Evolutionary conservation across 2,797 vertebrate species (phyloP).

Genomic region (Garrulus glandarius): DNA sequence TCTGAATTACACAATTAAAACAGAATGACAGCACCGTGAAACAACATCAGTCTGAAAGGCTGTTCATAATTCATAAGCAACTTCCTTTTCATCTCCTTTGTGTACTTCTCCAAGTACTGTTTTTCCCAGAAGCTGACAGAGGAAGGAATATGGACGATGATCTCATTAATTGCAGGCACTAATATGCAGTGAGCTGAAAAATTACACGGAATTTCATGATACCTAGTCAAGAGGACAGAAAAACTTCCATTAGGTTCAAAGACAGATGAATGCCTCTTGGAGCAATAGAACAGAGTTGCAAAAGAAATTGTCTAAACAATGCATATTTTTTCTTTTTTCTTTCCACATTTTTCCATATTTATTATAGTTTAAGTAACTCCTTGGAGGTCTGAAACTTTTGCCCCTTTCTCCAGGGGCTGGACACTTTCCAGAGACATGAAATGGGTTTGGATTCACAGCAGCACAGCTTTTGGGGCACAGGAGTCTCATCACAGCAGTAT

Average conservation of each 20-base stretch:
- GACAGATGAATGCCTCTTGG: neutral
- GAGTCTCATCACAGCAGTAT: neutral
- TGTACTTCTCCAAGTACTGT: neutral
- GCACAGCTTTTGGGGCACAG: neutral
- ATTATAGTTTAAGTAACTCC: neutral
- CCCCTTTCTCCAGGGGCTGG: neutral
- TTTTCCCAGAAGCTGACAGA: neutral
- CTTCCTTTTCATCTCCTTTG: conserved; percentile 61
- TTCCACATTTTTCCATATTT: neutral
- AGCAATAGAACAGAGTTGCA: neutral
- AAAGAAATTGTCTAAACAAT: neutral
- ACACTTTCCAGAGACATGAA: neutral
- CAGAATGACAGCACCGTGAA: neutral
- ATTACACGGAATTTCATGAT: neutral
- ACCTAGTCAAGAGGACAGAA: neutral
- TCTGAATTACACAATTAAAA: conserved; percentile 39
- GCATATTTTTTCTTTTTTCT: neutral
- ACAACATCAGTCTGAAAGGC: conserved; percentile 34
- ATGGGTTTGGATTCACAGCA: neutral
- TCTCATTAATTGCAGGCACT: neutral
- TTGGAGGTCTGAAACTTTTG: neutral
- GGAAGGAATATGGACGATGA: neutral
- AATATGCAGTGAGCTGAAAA: neutral
- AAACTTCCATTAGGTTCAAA: neutral
- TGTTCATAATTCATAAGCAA: conserved; percentile 62